Conservation (phyloP, 1,140 invertebrate genomes). For the Drosophila kanapiae region DNA sequence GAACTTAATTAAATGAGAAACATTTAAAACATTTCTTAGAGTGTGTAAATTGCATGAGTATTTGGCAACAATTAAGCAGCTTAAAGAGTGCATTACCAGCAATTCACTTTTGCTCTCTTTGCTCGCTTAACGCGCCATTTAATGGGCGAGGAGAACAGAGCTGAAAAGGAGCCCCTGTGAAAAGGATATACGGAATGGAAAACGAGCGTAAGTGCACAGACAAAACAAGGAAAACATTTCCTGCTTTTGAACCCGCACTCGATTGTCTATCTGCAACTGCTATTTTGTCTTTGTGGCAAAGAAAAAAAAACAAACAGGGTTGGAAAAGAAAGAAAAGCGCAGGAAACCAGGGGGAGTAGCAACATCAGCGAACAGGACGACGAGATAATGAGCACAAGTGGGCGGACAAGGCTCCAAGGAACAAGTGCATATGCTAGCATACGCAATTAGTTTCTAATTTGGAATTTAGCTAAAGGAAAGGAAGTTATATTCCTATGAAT, state of each 20-base stretch:
- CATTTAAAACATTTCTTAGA: background rate
- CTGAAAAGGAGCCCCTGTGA: conserved; percentile 25
- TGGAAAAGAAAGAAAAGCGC: background rate
- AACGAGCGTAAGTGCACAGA: conserved; percentile 38
- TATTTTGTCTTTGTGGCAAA: conserved; percentile 29
- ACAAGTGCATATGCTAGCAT: background rate
- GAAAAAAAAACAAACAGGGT: conserved; percentile 2
- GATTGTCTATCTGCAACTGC: conserved; percentile 36
- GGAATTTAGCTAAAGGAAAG: background rate
- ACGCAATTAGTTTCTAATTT: conserved; percentile 19
- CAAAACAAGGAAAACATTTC: conserved; percentile 34
- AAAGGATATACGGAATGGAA: conserved; percentile 39
- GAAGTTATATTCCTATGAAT: too few species aligned
- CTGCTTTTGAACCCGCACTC: conserved; percentile 15
- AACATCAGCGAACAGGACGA: conserved; percentile 26
- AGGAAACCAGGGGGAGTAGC: conserved; percentile 2
- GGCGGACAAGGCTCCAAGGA: conserved; percentile 3
- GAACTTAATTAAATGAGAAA: background rate
- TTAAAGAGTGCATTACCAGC: conserved; percentile 48
- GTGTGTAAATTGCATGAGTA: conserved; percentile 21
- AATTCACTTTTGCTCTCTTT: conserved; percentile 40
- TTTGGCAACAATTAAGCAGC: conserved; percentile 75
- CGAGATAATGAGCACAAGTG: conserved; percentile 30
- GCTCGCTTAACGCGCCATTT: conserved; percentile 33
- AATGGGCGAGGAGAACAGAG: conserved; percentile 14